Conservation (phyloP, 2,888 invertebrate species). For the Drosophila ochracea region DNA sequence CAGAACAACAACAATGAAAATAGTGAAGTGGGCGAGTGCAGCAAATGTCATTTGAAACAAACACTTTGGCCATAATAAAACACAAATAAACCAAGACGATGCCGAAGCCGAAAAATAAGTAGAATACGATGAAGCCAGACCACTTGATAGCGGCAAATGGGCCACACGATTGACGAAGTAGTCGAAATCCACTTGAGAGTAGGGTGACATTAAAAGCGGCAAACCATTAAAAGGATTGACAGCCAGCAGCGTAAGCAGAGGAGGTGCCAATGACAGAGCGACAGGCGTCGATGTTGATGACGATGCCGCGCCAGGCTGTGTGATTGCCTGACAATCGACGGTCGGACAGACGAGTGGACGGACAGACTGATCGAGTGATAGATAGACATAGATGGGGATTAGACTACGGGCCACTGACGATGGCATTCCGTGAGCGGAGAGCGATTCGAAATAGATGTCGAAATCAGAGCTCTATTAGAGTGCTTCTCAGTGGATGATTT, state of each 20-base stretch:
- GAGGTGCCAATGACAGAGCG: slow-evolving; percentile 36
- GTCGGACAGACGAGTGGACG: background rate
- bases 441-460: slow-evolving; percentile 37
- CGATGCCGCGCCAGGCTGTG: slow-evolving; percentile 19
- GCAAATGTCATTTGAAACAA: slow-evolving; percentile 68
- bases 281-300: slow-evolving; percentile 33
- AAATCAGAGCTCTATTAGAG: slow-evolving; percentile 34
- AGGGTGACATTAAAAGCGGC: slow-evolving; percentile 55
- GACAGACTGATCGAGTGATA: slow-evolving; percentile 19
- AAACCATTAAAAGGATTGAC: slow-evolving; percentile 62
- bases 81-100: slow-evolving; percentile 57
- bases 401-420: slow-evolving; percentile 33
- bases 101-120: slow-evolving; percentile 8
- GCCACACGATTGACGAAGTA: slow-evolving; percentile 61
- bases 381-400: slow-evolving; percentile 14
- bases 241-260: slow-evolving; percentile 18
- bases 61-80: slow-evolving; percentile 70
- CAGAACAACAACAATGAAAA: slow-evolving; percentile 33
- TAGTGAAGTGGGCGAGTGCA: slow-evolving; percentile 38
- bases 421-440: slow-evolving; percentile 50
- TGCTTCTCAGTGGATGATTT: slow-evolving; percentile 4
- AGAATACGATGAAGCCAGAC: slow-evolving; percentile 7
- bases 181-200: slow-evolving; percentile 64
- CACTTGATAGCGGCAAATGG: slow-evolving; percentile 59
- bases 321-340: slow-evolving; percentile 9